Evolutionary conservation across 2,113 vertebrate genomes (phyloP).

Genomic region (Sphaerodactylus townsendi): DNA sequence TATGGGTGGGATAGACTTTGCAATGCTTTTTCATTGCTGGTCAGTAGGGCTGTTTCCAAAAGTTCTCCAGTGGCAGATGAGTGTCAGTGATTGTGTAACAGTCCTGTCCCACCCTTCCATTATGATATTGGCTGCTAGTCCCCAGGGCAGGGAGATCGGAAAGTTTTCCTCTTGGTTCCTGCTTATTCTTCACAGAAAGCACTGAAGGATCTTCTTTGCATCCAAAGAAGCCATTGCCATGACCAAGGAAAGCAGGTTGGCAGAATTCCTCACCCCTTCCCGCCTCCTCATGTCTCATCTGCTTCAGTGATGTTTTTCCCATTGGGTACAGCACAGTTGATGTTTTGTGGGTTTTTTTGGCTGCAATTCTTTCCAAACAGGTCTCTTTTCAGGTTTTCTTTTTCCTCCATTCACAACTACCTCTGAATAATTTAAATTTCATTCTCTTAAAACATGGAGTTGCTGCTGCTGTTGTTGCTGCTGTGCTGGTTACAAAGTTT

Average conservation of each 20-base stretch:
- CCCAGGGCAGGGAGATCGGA: not conserved
- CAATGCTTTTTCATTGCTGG: not conserved
- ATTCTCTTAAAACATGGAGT: constrained; percentile 65
- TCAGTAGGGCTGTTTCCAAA: too few species aligned
- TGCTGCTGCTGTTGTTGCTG: constrained; percentile 71
- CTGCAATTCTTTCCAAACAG: not conserved
- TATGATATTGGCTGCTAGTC: not conserved
- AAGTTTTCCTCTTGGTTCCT: not conserved
- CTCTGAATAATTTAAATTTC: constrained; percentile 81
- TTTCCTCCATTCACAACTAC: constrained; percentile 80
- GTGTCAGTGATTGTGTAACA: not conserved
- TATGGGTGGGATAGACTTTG: not conserved
- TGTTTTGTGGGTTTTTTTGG: not conserved
- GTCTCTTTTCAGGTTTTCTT: constrained; percentile 20
- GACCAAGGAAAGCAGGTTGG: not conserved
- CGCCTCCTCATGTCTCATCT: not conserved
- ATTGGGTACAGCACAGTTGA: constrained; percentile 15
- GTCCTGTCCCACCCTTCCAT: too few species aligned
- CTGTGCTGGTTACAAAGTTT: constrained; percentile 36
- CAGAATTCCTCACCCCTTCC: not conserved
- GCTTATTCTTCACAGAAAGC: constrained; percentile 4
- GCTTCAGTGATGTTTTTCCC: not conserved
- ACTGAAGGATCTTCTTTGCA: not conserved
- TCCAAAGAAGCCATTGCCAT: not conserved
- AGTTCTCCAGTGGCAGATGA: too few species aligned